Base-by-base conservation (phyloP, 2,797 vertebrate species). In the Dromococcyx pavoninus region DNA sequence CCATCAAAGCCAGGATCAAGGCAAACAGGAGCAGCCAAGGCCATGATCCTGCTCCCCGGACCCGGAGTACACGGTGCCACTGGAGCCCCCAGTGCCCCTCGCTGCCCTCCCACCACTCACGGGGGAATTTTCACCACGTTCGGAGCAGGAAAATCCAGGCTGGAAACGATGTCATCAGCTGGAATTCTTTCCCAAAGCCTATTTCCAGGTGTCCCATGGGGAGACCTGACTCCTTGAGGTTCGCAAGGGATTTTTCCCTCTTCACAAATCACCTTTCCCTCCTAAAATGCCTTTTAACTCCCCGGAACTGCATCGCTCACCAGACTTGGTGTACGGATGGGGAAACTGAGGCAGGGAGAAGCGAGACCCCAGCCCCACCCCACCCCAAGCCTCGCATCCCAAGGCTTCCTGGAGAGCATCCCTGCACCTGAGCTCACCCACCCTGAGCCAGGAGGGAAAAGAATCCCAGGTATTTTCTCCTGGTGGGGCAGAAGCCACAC, bases 61-160 rank as follows among this genome's bases (percentile, higher is more conserved):
- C 33, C 24, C 0, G 12, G 24, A 32, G 54, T 1, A 2, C 39
- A 25, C 0, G 37, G 57, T 8, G 62, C 32, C 24, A 6, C 3
- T 2, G 2, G 12, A 17, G 71, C 30, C 37, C 53, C 27, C 2
- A 9, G 54, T 27, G 7, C 8, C 48, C 73, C 41, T 30, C 17
- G 3, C 15, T 6, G 1, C 2, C 0, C 4, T 4, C 33, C 33
- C 16, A 1, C 16, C 39, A 17, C 35, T 53, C 11, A 1, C 5
- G 1, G 5, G 22, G 15, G 11, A 8, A 9, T 18, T 53, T 24
- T 17, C 27, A 7, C 33, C 33, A 1, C 0, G 1, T 25, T 35
- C 2, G 0, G 67, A 61, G 44, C 1, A 0, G 37, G 30, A 66
- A 12, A 28, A 33, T 15, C 30, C 46, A 10, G 37, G 46, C 14